phyloP scores from a whole-genome alignment of 2,113 vertebrate genomes.

The Toxotes chatareus region DNA sequence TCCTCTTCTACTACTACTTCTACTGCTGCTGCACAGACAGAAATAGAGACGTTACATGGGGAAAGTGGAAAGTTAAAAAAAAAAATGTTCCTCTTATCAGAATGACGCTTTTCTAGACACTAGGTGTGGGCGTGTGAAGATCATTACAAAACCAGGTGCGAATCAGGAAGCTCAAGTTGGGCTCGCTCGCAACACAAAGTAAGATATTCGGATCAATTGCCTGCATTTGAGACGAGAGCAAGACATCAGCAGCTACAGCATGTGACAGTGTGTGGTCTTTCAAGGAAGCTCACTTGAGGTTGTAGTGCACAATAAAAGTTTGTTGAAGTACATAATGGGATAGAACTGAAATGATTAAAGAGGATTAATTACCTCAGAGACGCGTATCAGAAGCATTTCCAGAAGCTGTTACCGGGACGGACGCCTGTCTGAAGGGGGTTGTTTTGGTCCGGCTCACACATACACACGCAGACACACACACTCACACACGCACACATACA shows the following conservation, averaged over 20 bases:
- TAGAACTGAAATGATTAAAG: neutral
- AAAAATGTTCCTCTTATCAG: neutral
- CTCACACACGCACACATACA: neutral
- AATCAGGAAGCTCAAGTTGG: slow-evolving; percentile 2
- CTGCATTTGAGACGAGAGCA: neutral
- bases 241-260: neutral
- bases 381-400: slow-evolving; percentile 41
- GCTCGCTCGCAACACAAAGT: neutral
- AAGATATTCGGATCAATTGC: neutral
- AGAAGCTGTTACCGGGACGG: neutral
- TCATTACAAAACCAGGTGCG: slow-evolving; percentile 25
- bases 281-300: neutral
- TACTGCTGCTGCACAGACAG: neutral
- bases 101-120: neutral
- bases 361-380: slow-evolving; percentile 53
- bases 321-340: neutral
- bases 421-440: slow-evolving; percentile 5
- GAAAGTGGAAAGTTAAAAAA: neutral
- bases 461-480: neutral
- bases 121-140: neutral
- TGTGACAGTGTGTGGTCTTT: neutral
- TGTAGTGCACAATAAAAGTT: neutral
- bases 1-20: neutral
- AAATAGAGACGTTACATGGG: neutral
- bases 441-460: slow-evolving; percentile 6